Conservation (phyloP, 2,113 vertebrate genomes). For the Scartelaos histophorus region DNA sequence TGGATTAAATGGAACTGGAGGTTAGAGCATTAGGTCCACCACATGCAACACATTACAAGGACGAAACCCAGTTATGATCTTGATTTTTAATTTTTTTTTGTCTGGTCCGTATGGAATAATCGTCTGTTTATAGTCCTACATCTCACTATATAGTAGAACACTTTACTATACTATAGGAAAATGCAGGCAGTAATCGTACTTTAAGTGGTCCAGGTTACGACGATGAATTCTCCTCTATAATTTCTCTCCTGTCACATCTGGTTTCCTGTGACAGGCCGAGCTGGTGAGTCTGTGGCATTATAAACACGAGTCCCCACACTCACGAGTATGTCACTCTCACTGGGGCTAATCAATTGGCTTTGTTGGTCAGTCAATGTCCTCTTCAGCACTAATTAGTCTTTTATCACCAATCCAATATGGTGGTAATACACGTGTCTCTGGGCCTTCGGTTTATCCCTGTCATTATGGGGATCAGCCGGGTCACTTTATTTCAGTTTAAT, state of each 20-base stretch:
- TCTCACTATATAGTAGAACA: too few relatives aligned
- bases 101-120: too few relatives aligned
- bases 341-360: constrained; percentile 51
- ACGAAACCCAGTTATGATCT: too few relatives aligned
- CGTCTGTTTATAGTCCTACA: not conserved
- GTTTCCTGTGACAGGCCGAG: constrained; percentile 3
- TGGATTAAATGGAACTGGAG: too few relatives aligned
- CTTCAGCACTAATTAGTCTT: constrained; percentile 63
- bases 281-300: not conserved
- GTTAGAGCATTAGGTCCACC: too few relatives aligned
- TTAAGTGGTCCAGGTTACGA: constrained; percentile 6
- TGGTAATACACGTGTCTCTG: constrained; percentile 28
- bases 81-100: too few relatives aligned
- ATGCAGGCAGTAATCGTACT: not conserved
- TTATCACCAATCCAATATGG: constrained; percentile 47
- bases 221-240: constrained; percentile 6
- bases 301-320: constrained; percentile 8
- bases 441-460: constrained; percentile 24
- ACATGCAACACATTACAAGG: too few relatives aligned
- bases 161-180: not conserved
- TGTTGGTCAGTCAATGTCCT: constrained; percentile 65
- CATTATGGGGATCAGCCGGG: constrained; percentile 19
- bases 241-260: not conserved
- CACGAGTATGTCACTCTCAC: constrained; percentile 31
- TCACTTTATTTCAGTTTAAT: constrained; percentile 23